Evolutionary conservation across 2,797 vertebrate species (phyloP).

Genomic region (Chrysocyon brachyurus): DNA sequence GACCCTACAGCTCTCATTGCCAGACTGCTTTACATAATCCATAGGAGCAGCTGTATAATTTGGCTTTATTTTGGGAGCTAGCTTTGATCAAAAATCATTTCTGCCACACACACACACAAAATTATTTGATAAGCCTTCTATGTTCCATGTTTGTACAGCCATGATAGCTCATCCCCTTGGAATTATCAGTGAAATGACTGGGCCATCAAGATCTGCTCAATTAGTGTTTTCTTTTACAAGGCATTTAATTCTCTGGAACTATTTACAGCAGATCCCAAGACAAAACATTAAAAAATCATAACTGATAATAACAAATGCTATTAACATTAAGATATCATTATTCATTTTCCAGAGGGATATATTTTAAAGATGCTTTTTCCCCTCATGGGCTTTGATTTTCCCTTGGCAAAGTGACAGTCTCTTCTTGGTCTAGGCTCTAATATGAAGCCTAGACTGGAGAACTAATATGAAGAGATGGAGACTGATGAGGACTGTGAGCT

Average conservation of each 20-base stretch:
- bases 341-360: neutral
- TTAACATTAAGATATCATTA: neutral
- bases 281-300: conserved; percentile 32
- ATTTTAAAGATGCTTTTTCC: neutral
- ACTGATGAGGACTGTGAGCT: neutral
- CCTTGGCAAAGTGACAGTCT: neutral
- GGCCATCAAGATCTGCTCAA: conserved; percentile 63
- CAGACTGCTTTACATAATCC: conserved; percentile 43
- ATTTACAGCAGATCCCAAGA: neutral
- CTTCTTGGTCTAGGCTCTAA: neutral
- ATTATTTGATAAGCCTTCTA: conserved; percentile 59
- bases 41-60: conserved; percentile 5
- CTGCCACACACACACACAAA: conserved; percentile 61
- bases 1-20: neutral
- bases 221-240: conserved; percentile 51
- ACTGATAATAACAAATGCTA: conserved; percentile 36
- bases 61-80: conserved; percentile 30
- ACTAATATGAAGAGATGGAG: neutral
- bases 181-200: conserved; percentile 51
- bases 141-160: neutral
- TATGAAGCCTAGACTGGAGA: neutral
- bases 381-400: neutral
- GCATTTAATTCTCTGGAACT: conserved; percentile 32
- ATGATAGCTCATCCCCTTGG: conserved; percentile 47
- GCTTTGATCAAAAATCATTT: conserved; percentile 79